Conservation (phyloP, 2,888 invertebrate species). For the Aspidapion aeneum region DNA sequence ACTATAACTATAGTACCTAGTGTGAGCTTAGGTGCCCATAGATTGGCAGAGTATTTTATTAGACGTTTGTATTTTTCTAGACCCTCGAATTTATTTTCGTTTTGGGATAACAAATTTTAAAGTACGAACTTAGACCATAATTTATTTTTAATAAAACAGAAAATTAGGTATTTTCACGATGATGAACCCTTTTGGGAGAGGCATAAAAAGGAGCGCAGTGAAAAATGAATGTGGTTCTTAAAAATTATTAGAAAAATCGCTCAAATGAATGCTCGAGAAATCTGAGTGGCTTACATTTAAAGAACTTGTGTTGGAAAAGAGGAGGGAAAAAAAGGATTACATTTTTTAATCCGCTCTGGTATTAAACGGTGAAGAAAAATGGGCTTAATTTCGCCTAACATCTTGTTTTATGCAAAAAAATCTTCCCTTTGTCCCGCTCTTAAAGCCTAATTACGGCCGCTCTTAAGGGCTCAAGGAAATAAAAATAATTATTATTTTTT, state of each 20-base stretch:
- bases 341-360: slow-evolving; percentile 22
- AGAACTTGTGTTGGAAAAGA: slow-evolving; percentile 10
- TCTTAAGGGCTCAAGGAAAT: background rate
- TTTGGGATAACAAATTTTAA: too few relatives aligned
- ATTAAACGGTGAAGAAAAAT: slow-evolving; percentile 25
- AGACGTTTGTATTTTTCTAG: too few relatives aligned
- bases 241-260: slow-evolving; percentile 1
- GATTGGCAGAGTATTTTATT: too few relatives aligned
- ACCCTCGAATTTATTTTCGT: too few relatives aligned
- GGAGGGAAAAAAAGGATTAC: slow-evolving; percentile 22
- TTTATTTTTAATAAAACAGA: too few relatives aligned
- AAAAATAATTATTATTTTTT: background rate
- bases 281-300: slow-evolving; percentile 1
- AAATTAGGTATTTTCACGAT: too few relatives aligned
- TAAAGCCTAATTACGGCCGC: slow-evolving; percentile 1
- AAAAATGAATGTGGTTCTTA: background rate
- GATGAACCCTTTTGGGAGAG: background rate
- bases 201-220: background rate
- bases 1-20: too few relatives aligned
- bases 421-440: background rate
- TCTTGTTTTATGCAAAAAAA: slow-evolving; percentile 2
- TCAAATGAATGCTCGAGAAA: background rate
- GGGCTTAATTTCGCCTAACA: slow-evolving; percentile 19
- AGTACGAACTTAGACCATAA: too few relatives aligned
- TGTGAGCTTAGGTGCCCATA: too few relatives aligned